These are phyloP conservation scores for Dicrostonyx torquatus DNA, from an alignment of 2,797 vertebrate genomes.

Conservation along the genomic window DNA sequence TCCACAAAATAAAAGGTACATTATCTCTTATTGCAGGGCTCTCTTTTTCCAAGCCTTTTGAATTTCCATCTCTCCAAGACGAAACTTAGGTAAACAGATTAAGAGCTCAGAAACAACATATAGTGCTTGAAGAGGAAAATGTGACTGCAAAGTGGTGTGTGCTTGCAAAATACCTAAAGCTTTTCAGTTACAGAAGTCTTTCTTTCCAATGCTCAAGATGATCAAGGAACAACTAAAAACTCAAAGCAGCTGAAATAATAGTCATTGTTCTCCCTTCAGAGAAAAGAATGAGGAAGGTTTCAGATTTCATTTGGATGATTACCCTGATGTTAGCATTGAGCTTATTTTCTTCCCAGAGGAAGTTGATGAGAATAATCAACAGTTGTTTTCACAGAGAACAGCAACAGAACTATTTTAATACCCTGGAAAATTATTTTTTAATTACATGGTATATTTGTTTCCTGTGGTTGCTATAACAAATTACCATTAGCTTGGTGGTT, in stretches of 20 bases:
- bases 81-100: background rate
- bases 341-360: background rate
- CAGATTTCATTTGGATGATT: background rate
- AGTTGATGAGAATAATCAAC: background rate
- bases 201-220: background rate
- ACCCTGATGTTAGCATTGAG: background rate
- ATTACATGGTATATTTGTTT: background rate
- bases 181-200: background rate
- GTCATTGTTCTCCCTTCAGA: background rate
- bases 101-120: background rate
- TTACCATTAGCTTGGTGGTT: background rate
- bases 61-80: slow-evolving; percentile 41
- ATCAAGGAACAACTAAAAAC: background rate
- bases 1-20: slow-evolving; percentile 46
- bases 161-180: background rate
- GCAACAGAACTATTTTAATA: background rate
- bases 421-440: slow-evolving; percentile 41
- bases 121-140: background rate
- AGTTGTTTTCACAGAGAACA: background rate
- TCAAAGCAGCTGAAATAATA: background rate
- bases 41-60: slow-evolving; percentile 52
- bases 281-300: background rate
- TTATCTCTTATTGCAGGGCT: slow-evolving; percentile 39
- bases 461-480: slow-evolving; percentile 9
- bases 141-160: background rate